A percentile compares a stretch with the other conserved stretches of the same genome.
Evolutionary conservation across 1,140 invertebrate genomes (phyloP).

Genomic region (Halictus rubicundus): DNA sequence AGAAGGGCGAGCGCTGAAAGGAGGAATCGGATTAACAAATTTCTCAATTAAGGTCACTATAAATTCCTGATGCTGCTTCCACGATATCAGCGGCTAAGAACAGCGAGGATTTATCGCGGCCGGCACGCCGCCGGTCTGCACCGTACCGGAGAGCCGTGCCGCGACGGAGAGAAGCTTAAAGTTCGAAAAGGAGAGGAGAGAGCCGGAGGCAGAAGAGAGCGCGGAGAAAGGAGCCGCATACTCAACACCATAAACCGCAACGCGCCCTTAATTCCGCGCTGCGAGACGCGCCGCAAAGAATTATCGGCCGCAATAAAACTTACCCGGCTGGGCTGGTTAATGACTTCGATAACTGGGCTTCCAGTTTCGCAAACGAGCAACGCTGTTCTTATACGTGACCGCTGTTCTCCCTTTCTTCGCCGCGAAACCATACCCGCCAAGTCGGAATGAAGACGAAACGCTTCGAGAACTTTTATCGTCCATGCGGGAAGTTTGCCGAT

Average conservation of each 20-base stretch:
- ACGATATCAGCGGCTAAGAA: slow-evolving; percentile 20
- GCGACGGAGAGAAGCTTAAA: not conserved
- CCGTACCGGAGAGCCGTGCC: no score
- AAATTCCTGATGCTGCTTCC: slow-evolving; percentile 1
- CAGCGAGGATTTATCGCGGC: slow-evolving; percentile 13
- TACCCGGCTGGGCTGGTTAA: slow-evolving; percentile 38
- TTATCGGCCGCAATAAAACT: slow-evolving; percentile 55
- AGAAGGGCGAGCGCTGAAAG: not conserved
- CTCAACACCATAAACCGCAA: slow-evolving; percentile 38
- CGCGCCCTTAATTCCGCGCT: slow-evolving; percentile 31
- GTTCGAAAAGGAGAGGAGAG: slow-evolving; percentile 6
- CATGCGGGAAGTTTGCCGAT: not conserved
- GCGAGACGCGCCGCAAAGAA: slow-evolving; percentile 39
- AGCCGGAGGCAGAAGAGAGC: not conserved
- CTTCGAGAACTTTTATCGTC: slow-evolving; percentile 6
- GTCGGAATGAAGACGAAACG: not conserved
- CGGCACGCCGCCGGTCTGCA: not conserved
- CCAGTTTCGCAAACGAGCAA: slow-evolving; percentile 27
- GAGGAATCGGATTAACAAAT: slow-evolving; percentile 25
- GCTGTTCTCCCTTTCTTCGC: not conserved
- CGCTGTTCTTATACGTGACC: not conserved
- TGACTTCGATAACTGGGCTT: slow-evolving; percentile 49
- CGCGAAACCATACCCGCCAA: not conserved
- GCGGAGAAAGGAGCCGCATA: slow-evolving; percentile 1
- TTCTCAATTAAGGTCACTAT: slow-evolving; percentile 16